These are phyloP conservation scores for Camponotus floridanus DNA, from an alignment of 1,140 invertebrate genomes.

Conservation along the genomic window DNA sequence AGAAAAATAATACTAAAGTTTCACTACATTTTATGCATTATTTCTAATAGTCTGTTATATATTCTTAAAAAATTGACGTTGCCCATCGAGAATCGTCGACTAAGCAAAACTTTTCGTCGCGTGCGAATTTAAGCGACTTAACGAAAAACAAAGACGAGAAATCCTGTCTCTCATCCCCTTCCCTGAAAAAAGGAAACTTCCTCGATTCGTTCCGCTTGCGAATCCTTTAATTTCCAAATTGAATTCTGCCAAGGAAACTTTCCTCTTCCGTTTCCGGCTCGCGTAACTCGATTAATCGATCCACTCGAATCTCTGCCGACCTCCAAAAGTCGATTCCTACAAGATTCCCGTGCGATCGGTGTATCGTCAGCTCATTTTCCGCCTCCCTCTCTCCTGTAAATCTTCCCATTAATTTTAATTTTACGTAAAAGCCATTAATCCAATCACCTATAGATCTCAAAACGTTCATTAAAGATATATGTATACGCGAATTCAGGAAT, in stretches of 20 bases:
- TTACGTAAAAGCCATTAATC: background rate
- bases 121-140: slow-evolving; percentile 41
- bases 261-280: slow-evolving; percentile 60
- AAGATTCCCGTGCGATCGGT: slow-evolving; percentile 13
- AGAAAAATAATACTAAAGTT: slow-evolving; percentile 15
- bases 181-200: slow-evolving; percentile 49
- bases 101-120: slow-evolving; percentile 43
- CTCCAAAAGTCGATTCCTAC: slow-evolving; percentile 53
- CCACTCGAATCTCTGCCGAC: slow-evolving; percentile 56
- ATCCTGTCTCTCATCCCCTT: background rate
- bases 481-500: background rate
- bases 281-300: slow-evolving; percentile 62
- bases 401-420: slow-evolving; percentile 20
- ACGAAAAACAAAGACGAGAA: slow-evolving; percentile 51
- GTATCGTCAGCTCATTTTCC: slow-evolving; percentile 28
- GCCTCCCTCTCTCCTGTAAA: background rate
- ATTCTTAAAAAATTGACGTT: slow-evolving; percentile 18
- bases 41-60: background rate
- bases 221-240: slow-evolving; percentile 64
- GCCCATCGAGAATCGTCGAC: background rate
- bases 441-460: background rate
- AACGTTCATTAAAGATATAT: background rate
- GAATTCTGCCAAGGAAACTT: slow-evolving; percentile 59
- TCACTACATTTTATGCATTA: slow-evolving; percentile 9
- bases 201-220: slow-evolving; percentile 60